These are phyloP conservation scores for Achroia grisella DNA, from an alignment of 1,140 invertebrate genomes.

Conservation along the genomic window DNA sequence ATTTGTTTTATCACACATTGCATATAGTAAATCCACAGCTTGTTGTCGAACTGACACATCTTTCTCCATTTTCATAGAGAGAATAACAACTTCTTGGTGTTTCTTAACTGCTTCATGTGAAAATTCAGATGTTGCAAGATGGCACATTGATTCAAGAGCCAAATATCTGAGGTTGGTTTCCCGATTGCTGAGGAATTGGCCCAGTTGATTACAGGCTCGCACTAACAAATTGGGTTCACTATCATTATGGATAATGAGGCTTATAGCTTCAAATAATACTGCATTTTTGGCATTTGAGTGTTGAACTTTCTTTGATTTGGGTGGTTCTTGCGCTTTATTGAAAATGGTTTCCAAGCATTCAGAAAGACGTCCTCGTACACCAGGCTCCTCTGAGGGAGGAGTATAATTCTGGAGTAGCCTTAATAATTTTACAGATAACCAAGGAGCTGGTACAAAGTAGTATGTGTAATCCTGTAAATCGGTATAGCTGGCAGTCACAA, in stretches of 20 bases:
- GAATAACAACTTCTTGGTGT: conserved; percentile 99
- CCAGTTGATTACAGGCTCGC: conserved; percentile 98
- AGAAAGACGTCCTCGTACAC: conserved; percentile 94
- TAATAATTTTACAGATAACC: conserved; percentile 98
- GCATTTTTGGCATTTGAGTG: conserved; percentile 99
- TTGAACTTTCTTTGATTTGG: conserved; percentile 99
- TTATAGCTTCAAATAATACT: conserved; percentile 99
- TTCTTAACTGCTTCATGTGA: conserved; percentile 99
- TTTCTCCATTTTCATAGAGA: conserved; percentile 99
- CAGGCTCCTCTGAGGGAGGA: conserved; percentile 95
- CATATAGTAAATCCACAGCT: conserved; percentile 99
- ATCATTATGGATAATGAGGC: conserved; percentile 99
- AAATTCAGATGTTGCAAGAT: conserved; percentile 98
- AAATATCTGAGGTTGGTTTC: conserved; percentile 99
- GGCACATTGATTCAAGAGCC: conserved; percentile 99
- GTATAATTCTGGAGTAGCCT: conserved; percentile 98
- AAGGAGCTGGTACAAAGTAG: conserved; percentile 99
- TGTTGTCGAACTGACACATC: conserved; percentile 99
- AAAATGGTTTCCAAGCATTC: conserved; percentile 99
- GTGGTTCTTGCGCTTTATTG: conserved; percentile 99
- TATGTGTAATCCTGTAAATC: conserved; percentile 99
- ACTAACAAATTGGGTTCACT: conserved; percentile 98
- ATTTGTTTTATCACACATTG: conserved; percentile 99
- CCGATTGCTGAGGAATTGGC: conserved; percentile 98
- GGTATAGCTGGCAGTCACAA: conserved; percentile 98